Evolutionary conservation across 2,888 invertebrate species (phyloP), one percentile per base, ranked within the genome.

Genomic region (Agonopterix subpropinquella): DNA sequence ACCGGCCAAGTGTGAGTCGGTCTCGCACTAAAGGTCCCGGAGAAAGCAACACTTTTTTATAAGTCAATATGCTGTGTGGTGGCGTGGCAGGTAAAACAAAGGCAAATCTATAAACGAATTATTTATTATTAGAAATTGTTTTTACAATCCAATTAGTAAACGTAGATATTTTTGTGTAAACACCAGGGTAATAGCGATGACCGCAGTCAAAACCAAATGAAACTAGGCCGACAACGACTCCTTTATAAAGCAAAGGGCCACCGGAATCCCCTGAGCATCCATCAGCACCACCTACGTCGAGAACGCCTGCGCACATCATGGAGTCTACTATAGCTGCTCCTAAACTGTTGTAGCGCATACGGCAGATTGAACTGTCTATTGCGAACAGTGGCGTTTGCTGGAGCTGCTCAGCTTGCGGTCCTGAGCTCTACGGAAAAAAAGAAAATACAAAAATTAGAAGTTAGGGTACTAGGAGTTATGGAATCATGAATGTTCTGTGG

Each of bases 181-280:
- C 84, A 0, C 87, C 87, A 1, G 87, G 87, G 53, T 75, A 88
- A 49, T 77, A 83, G 2, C 64, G 68, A 52, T 84, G 70, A 1
- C 87, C 88, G 47, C 88, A 88, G 0, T 79, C 81, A 53, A 78
- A 84, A 1, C 88, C 87, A 44, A 84, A 87, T 0, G 87, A 87
- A 0, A 87, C 85, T 1, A 87, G 59, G 4, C 88, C 87, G 0
- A 82, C 74, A 0, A 87, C 78, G 0, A 87, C 67, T 10, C 87
- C 87, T 59, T 83, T 83, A 50, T 85, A 85, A 42, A 88, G 59
- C 1, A 88, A 53, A 0, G 88, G 87, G 4, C 88, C 87, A 3
- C 87, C 87, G 7, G 87, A 87, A 53, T 88, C 87, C 0, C 87
- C 87, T 9, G 77, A 84, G 57, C 87, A 88, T 0, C 83, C 87